Conservation (phyloP, 35 echinoderm and acorn worm genomes). For the Eucidaris tribuloides region DNA sequence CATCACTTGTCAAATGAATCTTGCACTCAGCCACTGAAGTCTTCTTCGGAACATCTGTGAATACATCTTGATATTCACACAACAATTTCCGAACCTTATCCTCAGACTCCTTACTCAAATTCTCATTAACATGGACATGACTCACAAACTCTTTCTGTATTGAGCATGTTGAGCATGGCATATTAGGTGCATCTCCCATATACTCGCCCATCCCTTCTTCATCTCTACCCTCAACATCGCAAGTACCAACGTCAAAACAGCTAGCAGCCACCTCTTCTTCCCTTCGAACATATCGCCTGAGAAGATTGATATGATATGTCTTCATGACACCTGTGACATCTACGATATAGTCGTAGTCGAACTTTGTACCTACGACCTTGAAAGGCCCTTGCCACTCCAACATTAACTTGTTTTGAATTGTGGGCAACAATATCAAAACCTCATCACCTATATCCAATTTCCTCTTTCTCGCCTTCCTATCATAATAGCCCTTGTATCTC, state of each 20-base stretch:
- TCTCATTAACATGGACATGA: too few species aligned
- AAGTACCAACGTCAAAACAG: too few species aligned
- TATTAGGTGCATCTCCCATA: neutral
- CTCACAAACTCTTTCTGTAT: too few species aligned
- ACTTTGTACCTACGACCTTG: conserved; percentile 17
- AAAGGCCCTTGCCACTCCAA: conserved; percentile 62
- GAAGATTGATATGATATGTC: conserved; percentile 55
- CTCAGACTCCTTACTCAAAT: too few species aligned
- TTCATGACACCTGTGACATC: conserved; percentile 25
- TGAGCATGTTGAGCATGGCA: neutral
- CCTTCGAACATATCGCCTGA: conserved; percentile 46
- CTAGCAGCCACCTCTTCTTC: conserved; percentile 1
- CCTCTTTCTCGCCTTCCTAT: conserved; percentile 34
- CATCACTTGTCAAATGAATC: neutral
- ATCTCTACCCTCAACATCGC: too few species aligned
- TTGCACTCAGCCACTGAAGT: neutral
- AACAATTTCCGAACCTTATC: neutral
- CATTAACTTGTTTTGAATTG: conserved; percentile 48
- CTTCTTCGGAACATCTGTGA: neutral
- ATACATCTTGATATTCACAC: neutral
- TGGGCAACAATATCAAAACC: conserved; percentile 52
- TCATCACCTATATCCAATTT: conserved; percentile 44
- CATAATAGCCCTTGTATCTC: conserved; percentile 7
- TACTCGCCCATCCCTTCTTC: neutral
- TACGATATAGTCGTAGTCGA: conserved; percentile 36